These are phyloP conservation scores for Hymenopus coronatus DNA, from an alignment of 2,888 invertebrate species.

Conservation along the genomic window DNA sequence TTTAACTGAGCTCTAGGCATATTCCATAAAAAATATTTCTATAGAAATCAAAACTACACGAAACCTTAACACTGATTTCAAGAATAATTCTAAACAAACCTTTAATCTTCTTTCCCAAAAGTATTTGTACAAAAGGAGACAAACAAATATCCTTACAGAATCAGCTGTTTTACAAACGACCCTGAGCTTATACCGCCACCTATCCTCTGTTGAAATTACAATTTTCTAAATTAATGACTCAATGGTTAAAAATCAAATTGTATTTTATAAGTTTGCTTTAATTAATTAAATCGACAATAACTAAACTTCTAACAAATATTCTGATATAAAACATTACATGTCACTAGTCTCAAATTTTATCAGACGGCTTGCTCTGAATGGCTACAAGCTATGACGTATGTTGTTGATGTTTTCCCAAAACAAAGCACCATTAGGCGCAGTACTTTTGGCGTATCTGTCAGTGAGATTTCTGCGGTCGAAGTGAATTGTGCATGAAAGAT, in stretches of 20 bases:
- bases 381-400: slow-evolving; percentile 22
- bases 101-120: neutral
- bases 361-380: neutral
- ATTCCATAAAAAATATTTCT: neutral
- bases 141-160: neutral
- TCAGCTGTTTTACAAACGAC: slow-evolving; percentile 17
- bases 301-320: neutral
- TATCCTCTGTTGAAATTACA: neutral
- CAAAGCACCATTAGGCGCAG: slow-evolving; percentile 30
- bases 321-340: neutral
- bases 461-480: slow-evolving; percentile 8
- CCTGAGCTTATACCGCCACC: slow-evolving; percentile 13
- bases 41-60: neutral
- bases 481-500: slow-evolving; percentile 11
- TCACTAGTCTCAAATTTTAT: neutral
- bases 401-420: slow-evolving; percentile 35
- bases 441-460: slow-evolving; percentile 24
- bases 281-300: neutral
- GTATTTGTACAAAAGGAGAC: neutral
- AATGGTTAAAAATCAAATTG: neutral
- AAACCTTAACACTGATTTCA: neutral
- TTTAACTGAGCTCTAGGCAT: neutral
- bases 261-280: neutral
- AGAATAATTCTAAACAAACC: neutral
- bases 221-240: neutral